Percentiles rank a stretch among this genome's conserved stretches.
Conservation (phyloP, 2,797 vertebrate genomes). For the Coregonus sp. region DNA sequence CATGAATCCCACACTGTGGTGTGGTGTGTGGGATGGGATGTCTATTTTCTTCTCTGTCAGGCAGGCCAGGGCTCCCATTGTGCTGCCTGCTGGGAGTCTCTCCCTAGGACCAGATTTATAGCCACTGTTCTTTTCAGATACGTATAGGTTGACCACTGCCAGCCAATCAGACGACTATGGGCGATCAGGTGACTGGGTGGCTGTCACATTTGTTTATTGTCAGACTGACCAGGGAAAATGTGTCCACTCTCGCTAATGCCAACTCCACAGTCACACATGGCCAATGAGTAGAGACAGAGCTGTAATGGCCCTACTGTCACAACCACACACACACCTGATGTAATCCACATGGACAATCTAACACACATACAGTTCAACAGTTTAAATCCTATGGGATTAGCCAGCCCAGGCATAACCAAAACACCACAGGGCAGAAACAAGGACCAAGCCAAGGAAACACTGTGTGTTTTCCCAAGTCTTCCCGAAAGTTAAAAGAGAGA, state of each 20-base stretch:
- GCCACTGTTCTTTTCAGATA: constrained; percentile 27
- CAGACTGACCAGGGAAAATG: constrained; percentile 38
- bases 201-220: constrained; percentile 52
- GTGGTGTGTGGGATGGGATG: constrained; percentile 40
- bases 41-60: neutral
- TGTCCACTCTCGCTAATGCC: constrained; percentile 45
- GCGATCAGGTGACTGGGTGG: constrained; percentile 48
- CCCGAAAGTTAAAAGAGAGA: too few species aligned
- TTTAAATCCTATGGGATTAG: too few species aligned
- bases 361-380: neutral
- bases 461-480: too few species aligned
- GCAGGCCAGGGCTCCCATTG: neutral
- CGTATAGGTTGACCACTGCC: constrained; percentile 45
- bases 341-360: neutral
- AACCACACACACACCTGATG: neutral
- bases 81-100: constrained; percentile 21
- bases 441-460: too few species aligned
- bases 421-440: too few species aligned
- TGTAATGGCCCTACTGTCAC: constrained; percentile 12
- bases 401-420: too few species aligned
- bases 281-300: constrained; percentile 40
- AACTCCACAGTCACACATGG: neutral
- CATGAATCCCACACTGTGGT: constrained; percentile 55
- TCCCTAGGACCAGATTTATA: constrained; percentile 33
- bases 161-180: constrained; percentile 34